Base-by-base conservation (phyloP, 2,797 vertebrate genomes). In the Amazona finschi region DNA sequence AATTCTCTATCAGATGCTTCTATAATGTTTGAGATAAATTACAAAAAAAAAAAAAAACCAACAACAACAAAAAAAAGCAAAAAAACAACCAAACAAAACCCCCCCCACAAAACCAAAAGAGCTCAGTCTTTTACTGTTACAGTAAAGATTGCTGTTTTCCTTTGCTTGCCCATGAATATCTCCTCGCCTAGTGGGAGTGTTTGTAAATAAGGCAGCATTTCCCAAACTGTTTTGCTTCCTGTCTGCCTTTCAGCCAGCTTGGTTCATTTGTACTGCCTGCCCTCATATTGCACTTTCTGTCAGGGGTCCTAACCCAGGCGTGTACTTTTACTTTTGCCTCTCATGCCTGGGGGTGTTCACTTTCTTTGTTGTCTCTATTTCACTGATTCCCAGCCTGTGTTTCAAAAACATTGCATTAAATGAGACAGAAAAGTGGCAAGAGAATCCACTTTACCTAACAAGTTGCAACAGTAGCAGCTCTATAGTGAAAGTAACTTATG, bases 141-240 rank as follows among this genome's bases (percentile, higher is more conserved):
- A 39, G 39, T 87, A 62, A 89, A 84, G 58, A 41, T n/a, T 73
- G 33, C 87, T 87, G 46, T 91, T 95, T 95, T 78, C 38, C 31
- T 72, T 91, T 93, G 46, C 66, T 87, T 84, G 55, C 33, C 62
- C 6, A 0, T 73, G 92, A 81, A 39, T 96, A 95, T 89, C 94
- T 94, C 22, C 1, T 87, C 0, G 4, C 3, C 8, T 86, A 61
- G 94, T 96, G 91, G 94, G 91, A 97, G 91, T 92, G 82, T 95
- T 96, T 96, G 87, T 95, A 96, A 97, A 95, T 96, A 94, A 86
- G 67, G 60, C 85, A 78, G 70, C 28, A 4, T 94, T 96, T 95
- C 87, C 76, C 82, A 93, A 95, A 94, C 70, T 91, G 82, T 94
- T 96, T 90, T 94, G 83, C 70, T 96, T 95, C 76, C 79, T 90